Conservation (phyloP, 53 echinoderm and acorn worm genomes). For the Actinopyga echinites region DNA sequence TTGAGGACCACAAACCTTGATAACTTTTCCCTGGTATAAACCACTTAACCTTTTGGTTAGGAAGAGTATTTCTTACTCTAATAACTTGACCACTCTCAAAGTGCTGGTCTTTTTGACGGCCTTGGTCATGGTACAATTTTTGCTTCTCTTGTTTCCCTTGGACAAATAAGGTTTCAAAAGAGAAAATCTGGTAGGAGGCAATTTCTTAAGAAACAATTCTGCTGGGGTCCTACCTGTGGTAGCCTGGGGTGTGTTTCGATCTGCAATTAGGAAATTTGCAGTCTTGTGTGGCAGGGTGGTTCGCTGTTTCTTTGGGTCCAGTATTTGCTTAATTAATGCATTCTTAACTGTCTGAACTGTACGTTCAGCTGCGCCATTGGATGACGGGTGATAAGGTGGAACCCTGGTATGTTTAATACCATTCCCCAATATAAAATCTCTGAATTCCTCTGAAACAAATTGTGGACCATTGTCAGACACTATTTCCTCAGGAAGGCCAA, state of each 20-base stretch:
- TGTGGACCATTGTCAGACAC: constrained; percentile 69
- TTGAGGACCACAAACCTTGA: constrained; percentile 52
- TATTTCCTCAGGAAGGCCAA: constrained; percentile 65
- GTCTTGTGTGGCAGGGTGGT: constrained; percentile 14
- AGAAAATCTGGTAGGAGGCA: constrained; percentile 58
- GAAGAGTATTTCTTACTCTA: background rate
- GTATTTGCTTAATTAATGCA: constrained; percentile 44
- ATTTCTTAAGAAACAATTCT: constrained; percentile 60
- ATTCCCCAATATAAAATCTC: constrained; percentile 25
- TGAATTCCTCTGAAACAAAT: constrained; percentile 56
- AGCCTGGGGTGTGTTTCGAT: constrained; percentile 41
- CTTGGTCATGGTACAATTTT: constrained; percentile 46
- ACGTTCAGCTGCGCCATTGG: constrained; percentile 52
- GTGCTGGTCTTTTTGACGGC: background rate
- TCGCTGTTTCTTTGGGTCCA: constrained; percentile 31
- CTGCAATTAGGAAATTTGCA: constrained; percentile 53
- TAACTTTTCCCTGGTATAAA: background rate
- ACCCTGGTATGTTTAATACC: constrained; percentile 40
- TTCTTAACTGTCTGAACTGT: constrained; percentile 49
- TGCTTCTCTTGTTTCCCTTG: constrained; percentile 58
- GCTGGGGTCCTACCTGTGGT: constrained; percentile 62
- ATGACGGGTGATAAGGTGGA: constrained; percentile 27
- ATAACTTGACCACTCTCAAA: background rate
- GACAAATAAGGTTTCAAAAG: constrained; percentile 61
- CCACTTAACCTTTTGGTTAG: no score